A percentile compares a stretch with the other conserved stretches of the same genome.
Evolutionary conservation across 2,888 invertebrate genomes (phyloP).

Genomic region (Heliconius aoede): DNA sequence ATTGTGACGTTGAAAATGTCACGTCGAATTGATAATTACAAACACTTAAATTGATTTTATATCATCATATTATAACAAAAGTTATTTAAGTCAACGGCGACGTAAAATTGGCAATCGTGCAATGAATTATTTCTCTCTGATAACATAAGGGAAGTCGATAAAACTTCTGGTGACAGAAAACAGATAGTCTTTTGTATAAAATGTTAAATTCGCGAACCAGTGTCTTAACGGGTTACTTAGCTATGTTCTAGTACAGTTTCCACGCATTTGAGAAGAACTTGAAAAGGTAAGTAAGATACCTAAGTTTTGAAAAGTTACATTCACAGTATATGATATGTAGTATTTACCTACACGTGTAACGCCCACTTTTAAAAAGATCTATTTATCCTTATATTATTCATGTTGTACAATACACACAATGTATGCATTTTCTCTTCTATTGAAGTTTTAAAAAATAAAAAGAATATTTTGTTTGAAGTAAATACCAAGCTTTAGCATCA

Average conservation of each 20-base stretch:
- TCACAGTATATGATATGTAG: not conserved
- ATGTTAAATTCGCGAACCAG: too few relatives aligned
- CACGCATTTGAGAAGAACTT: not conserved
- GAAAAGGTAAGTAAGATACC: not conserved
- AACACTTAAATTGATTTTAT: not conserved
- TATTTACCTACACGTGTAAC: not conserved
- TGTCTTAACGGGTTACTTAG: too few relatives aligned
- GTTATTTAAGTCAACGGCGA: not conserved
- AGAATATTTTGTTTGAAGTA: not conserved
- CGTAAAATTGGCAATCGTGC: not conserved
- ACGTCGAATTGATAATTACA: conserved; percentile 3
- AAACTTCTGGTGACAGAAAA: too few relatives aligned
- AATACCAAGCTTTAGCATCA: too few relatives aligned
- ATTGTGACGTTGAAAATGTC: not conserved
- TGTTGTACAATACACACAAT: not conserved
- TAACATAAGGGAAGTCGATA: too few relatives aligned
- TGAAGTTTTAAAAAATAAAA: not conserved
- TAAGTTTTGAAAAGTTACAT: not conserved
- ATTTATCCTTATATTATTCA: too few relatives aligned
- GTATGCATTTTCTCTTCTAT: too few relatives aligned
- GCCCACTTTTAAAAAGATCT: not conserved
- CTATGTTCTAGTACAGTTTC: too few relatives aligned
- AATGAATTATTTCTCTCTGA: too few relatives aligned
- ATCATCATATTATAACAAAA: not conserved
- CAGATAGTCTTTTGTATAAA: too few relatives aligned